phyloP scores from a whole-genome alignment of 2,797 vertebrate genomes.

The Halcyon leucocephala region DNA sequence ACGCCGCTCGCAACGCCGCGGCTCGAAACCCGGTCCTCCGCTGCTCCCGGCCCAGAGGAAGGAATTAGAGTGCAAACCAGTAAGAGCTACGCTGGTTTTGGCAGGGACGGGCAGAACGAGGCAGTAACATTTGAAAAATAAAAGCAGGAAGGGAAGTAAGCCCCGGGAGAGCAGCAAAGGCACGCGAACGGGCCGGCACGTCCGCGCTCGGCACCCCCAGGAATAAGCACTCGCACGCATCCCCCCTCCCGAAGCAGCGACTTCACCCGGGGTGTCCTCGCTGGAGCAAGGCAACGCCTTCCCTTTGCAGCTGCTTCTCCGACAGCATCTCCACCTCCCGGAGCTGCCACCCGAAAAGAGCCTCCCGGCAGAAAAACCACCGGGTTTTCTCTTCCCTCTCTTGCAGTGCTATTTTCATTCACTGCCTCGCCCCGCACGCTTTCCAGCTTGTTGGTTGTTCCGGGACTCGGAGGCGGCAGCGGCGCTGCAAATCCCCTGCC shows the following conservation, averaged over 20 bases:
- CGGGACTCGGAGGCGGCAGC: rapidly evolving
- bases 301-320: not conserved
- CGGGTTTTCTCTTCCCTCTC: not conserved
- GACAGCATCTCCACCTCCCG: rapidly evolving
- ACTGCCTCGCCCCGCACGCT: not conserved
- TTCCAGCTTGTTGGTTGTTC: not conserved
- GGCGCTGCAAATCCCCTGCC: not conserved
- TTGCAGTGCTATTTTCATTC: not conserved
- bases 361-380: not conserved
- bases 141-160: not conserved
- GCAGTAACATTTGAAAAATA: no score
- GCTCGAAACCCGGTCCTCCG: not conserved
- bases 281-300: not conserved
- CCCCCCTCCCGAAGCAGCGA: not conserved
- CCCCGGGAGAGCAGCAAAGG: not conserved
- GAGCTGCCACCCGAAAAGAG: not conserved
- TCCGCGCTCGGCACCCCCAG: not conserved
- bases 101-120: rapidly evolving
- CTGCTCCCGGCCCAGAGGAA: not conserved
- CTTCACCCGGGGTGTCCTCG: not conserved
- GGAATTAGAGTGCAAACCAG: rapidly evolving
- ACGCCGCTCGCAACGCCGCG: rapidly evolving
- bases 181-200: rapidly evolving
- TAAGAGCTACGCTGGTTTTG: rapidly evolving
- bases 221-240: rapidly evolving